Base-by-base conservation (phyloP, 2,113 vertebrate genomes). In the Neolamprologus modestus region DNA sequence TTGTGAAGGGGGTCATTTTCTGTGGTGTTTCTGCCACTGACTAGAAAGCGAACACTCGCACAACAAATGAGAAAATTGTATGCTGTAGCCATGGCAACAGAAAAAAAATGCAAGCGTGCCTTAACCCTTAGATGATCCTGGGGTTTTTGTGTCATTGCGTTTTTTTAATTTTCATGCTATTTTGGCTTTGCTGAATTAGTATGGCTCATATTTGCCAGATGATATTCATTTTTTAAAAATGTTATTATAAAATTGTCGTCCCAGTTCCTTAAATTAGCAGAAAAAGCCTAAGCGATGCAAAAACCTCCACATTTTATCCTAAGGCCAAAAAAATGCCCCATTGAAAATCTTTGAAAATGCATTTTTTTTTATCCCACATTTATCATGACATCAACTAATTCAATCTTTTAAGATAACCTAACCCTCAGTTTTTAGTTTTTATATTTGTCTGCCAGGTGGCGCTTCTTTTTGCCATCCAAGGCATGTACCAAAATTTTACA, bases 11-110 rank as follows among this genome's bases (percentile, higher is more conserved):
- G 86, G 88, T 92, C 82, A 93, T 95, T 93, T 92, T 93, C 91
- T 86, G 17, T 91, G 71, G 47, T 87, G 84, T 91, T 85, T 89
- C 42, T 91, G 86, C 86, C 66, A 54, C 84, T 81, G 84, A 85
- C 84, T 88, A 57, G 84, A 92, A 91, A 91, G 89, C 82, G 84
- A 90, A 87, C 84, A 92, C 88, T 89, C 84, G 86, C 87, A 91
- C 82, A 92, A 88, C 81, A 85, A 93, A 90, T 78, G 84, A 93
- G 89, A 87, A 94, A 85, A 87, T 89, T 37, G 57, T 93, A 86
- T 93, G 91, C 84, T 79, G 95, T 96, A 92, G 93, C 90, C 92
- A 96, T 95, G 91, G 95, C 84, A 95, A 96, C 93, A 26, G 78
- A 55, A 59, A 89, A 83, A 83, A 87, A 66, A 83, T 71, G 66